These are phyloP conservation scores for Baryphthengus martii DNA, from an alignment of 2,113 vertebrate genomes.

Conservation along the genomic window DNA sequence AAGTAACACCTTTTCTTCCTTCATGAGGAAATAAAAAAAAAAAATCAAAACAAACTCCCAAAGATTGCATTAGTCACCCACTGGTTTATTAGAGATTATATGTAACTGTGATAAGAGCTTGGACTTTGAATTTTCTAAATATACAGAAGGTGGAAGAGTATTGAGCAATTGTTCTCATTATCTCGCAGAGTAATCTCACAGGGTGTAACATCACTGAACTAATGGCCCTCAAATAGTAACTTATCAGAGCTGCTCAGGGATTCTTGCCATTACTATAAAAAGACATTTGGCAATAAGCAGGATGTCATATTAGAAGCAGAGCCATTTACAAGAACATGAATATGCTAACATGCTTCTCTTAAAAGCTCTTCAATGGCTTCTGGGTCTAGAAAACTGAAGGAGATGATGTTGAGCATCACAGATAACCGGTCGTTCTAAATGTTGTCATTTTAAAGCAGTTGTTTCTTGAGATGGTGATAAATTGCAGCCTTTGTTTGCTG, in stretches of 20 bases:
- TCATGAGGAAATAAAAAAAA: background rate
- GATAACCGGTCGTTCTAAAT: background rate
- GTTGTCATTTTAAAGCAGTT: background rate
- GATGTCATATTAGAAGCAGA: conserved; percentile 13
- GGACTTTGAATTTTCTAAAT: conserved; percentile 26
- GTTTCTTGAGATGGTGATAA: background rate
- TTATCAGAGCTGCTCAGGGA: conserved; percentile 7
- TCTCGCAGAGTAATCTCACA: background rate
- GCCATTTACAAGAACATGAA: background rate
- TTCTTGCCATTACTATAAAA: conserved; percentile 38
- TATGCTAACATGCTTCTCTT: background rate
- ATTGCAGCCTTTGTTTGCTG: background rate
- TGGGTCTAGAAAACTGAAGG: background rate
- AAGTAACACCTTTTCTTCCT: background rate
- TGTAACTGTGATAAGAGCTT: background rate
- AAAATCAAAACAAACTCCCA: background rate
- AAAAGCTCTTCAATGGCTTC: background rate
- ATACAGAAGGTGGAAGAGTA: background rate
- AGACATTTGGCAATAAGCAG: conserved; percentile 39
- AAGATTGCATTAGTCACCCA: background rate
- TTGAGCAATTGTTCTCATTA: conserved; percentile 10
- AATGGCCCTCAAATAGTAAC: conserved; percentile 54
- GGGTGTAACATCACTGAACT: conserved; percentile 16
- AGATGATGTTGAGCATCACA: background rate
- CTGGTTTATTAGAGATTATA: background rate